Evolutionary conservation across 2,113 vertebrate species (phyloP), one percentile per base, ranked within the genome.

Genomic region (Anser cygnoides): DNA sequence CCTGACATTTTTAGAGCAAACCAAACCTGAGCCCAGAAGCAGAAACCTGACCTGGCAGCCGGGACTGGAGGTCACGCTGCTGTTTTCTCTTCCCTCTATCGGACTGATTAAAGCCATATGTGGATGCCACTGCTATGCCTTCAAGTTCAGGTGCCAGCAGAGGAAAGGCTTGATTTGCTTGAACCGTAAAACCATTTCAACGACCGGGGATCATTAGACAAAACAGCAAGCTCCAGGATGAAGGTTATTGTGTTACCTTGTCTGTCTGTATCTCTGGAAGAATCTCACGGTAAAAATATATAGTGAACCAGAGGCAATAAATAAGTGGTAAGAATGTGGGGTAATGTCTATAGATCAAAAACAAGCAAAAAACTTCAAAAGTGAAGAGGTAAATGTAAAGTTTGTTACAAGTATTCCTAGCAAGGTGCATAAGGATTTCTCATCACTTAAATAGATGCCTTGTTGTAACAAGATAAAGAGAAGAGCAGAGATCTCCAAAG

Each of bases 81-180:
- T 79, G 8, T 19, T 19, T 31, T n/a, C 6, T 35, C 35, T 23
- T 58, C 6, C 44, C 23, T 11, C 29, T 71, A 13, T 72, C 49
- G 41, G 29, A 33, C 63, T 70, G 35, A 93, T 80, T 61, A 49
- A 93, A 92, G 54, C 62, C 95, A 83, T 66, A 86, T 93, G 79
- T 83, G 67, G 49, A 39, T 85, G 33, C 39, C 35, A 70, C 57
- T 37, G 23, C 33, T 29, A 21, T 73, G 66, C 54, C 62, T 91
- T 65, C 78, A 52, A 49, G 82, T 43, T 82, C 90, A 68, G 73
- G 62, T 79, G 57, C 68, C 0, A 0, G 46, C 43, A 43, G 59
- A 81, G 66, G 10, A 63, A 61, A 91, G 59, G 2, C 23, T 92
- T 85, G 39, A 19, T 86, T 93, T 29, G 15, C 37, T 88, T 58